Evolutionary conservation across 2,888 invertebrate genomes (phyloP), one percentile per base, ranked within the genome.

Genomic region (Hypercompe scribonia): DNA sequence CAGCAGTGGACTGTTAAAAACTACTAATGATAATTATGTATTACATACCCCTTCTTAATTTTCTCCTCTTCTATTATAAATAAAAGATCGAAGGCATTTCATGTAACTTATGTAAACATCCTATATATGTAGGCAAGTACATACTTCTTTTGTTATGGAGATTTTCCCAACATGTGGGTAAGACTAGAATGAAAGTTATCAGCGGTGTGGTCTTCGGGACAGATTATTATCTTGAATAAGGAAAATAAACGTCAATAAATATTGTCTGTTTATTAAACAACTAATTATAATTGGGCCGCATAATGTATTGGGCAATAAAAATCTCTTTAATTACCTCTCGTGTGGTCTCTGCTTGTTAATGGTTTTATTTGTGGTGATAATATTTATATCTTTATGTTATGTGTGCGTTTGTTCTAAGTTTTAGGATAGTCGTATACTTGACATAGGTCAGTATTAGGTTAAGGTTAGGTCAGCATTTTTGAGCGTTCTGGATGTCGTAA

Each of bases 131-230:
- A 61, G 31, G 54, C 36, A 34, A 18, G 24, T 63, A 4, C 24
- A 63, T 28, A 64, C 63, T 64, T 64, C 72, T 72, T 71, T 75
- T 66, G 72, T 66, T 39, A 72, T 74, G 65, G 31, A 46, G 58
- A 74, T 74, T 71, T 71, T 68, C 33, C 54, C 54, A 72, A 69
- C 46, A 71, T 71, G 39, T 64, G 54, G 36, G 61, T 71, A 74
- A 64, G 65, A 46, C 63, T 46, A 31, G 42, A 71, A 70, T 70
- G 65, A 46, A 66, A 74, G 73, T 34, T 71, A 50, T 68, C 67
- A 21, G 68, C 65, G 28, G 42, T 68, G 68, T 64, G 74, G 71
- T 68, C 68, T 42, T 61, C 21, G 36, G 65, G 39, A 54, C 46
- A 65, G 64, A 68, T 72, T 33, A 33, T 33, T 13, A 72, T 72